Evolutionary conservation across 1,140 invertebrate genomes (phyloP).

Genomic region (Agraylea sexmaculata): DNA sequence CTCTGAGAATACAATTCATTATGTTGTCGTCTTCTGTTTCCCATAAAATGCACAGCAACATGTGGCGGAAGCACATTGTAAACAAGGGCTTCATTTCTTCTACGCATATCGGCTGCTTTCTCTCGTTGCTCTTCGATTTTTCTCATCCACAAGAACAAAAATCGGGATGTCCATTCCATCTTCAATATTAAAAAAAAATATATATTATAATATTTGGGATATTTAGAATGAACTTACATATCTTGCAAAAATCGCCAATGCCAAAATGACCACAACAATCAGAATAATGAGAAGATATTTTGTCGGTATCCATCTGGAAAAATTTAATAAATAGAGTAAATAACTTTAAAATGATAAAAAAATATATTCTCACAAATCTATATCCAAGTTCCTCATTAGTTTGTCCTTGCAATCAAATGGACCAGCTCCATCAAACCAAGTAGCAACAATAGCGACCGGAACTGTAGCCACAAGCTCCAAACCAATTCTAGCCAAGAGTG

Average conservation of each 20-base stretch:
- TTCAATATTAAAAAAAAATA: slow-evolving; percentile 25
- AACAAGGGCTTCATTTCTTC: slow-evolving; percentile 80
- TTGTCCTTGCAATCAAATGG: slow-evolving; percentile 13
- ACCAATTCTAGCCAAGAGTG: slow-evolving; percentile 8
- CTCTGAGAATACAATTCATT: slow-evolving; percentile 89
- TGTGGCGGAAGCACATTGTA: slow-evolving; percentile 81
- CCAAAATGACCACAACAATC: slow-evolving; percentile 25
- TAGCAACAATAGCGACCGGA: slow-evolving; percentile 12
- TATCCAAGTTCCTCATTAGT: slow-evolving; percentile 4
- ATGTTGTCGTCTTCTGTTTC: slow-evolving; percentile 62
- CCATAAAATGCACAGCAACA: slow-evolving; percentile 84
- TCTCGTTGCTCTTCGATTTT: slow-evolving; percentile 62
- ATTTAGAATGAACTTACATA: slow-evolving; percentile 29
- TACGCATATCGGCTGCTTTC: slow-evolving; percentile 71
- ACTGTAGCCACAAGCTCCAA: slow-evolving; percentile 11
- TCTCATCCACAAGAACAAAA: slow-evolving; percentile 53
- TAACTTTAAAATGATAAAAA: neutral
- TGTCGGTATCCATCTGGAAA: slow-evolving; percentile 7
- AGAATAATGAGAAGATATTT: slow-evolving; percentile 13
- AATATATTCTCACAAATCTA: neutral
- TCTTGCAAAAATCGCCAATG: slow-evolving; percentile 32
- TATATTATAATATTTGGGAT: slow-evolving; percentile 2
- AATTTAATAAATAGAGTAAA: neutral
- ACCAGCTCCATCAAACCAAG: neutral
- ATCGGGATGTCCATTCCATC: slow-evolving; percentile 60